A percentile compares a stretch with the other conserved stretches of the same genome.
Evolutionary conservation across 2,113 vertebrate species (phyloP).

Genomic region (Melanerpes aurifrons): DNA sequence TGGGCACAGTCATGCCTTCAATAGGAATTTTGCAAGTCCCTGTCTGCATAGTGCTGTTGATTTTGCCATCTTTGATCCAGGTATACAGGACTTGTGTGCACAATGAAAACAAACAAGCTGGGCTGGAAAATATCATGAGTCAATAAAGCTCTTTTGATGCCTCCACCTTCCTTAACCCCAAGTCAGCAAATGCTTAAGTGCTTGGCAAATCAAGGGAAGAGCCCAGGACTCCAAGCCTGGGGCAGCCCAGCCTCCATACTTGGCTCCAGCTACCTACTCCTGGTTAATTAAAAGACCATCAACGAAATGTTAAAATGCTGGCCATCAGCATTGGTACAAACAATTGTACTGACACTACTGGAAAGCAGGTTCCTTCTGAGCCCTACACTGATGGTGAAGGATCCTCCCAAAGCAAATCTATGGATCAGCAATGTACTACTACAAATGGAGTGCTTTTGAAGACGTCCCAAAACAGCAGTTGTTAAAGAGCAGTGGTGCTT

Average conservation of each 20-base stretch:
- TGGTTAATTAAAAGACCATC: neutral
- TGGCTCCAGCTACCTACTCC: constrained; percentile 10
- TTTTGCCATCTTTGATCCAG: constrained; percentile 61
- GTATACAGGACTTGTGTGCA: constrained; percentile 48
- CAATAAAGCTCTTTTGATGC: constrained; percentile 1
- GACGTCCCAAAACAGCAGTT: too few species aligned
- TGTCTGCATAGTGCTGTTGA: constrained; percentile 57
- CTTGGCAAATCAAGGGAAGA: neutral
- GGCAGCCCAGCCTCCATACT: neutral
- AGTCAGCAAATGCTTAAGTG: constrained; percentile 45
- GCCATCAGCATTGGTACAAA: neutral
- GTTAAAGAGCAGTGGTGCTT: neutral
- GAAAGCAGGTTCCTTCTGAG: neutral
- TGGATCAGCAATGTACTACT: neutral
- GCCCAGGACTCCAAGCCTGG: neutral
- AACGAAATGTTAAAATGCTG: neutral
- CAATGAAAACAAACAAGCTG: constrained; percentile 67
- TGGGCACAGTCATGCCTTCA: constrained; percentile 36
- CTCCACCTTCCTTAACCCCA: constrained; percentile 40
- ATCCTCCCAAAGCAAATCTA: neutral
- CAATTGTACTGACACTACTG: neutral
- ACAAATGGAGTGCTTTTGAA: too few species aligned
- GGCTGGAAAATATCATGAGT: constrained; percentile 65
- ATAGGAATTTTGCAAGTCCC: constrained; percentile 67
- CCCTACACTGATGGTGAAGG: neutral